Evolutionary conservation across 2,888 invertebrate genomes (phyloP), one percentile per base, ranked within the genome.

Genomic region (Meiosimyza decipiens): DNA sequence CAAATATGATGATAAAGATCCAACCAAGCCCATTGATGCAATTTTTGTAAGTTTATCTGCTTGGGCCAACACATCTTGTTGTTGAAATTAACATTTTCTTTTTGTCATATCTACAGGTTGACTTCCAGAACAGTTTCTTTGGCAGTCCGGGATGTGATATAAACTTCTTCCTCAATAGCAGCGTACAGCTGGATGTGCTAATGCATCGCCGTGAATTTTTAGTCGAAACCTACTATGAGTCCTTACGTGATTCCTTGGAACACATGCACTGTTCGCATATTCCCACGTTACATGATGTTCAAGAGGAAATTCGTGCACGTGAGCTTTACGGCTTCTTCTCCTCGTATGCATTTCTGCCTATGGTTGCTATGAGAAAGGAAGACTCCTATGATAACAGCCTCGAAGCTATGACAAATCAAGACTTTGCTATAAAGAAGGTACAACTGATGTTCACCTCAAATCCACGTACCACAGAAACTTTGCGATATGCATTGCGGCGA

Each of bases 121-220:
- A 86, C 76, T 86, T 86, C 69, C 86, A 86, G 75, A 85, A 83
- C 71, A 85, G 85, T 66, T 85, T 84, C 78, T 86, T 81, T 57
- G 85, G 85, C 62, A 87, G 85, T 76, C 87, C 87, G 7, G 87
- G 87, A 3, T 83, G 87, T 73, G 87, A 87, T 72, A 81, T 87
- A 2, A 87, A 87, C 69, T 87, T 87, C 80, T 87, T 87, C 74
- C 80, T 87, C 22, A 84, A 84, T 72, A 87, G 86, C 73, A 87
- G 86, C 76, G 82, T 84, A 15, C 83, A 85, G 74, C 77, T 84
- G 55, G 82, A 86, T 65, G 84, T 86, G 12, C 79, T 87, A 6
- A 80, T 80, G 18, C 77, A 82, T 62, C 80, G 82, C 13, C 83
- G 86, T 1, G 80, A 84, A 47, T 81, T 80, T 50, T 79, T 87